phyloP scores from a whole-genome alignment of 1,140 invertebrate species.

The Drosophila insularis region DNA sequence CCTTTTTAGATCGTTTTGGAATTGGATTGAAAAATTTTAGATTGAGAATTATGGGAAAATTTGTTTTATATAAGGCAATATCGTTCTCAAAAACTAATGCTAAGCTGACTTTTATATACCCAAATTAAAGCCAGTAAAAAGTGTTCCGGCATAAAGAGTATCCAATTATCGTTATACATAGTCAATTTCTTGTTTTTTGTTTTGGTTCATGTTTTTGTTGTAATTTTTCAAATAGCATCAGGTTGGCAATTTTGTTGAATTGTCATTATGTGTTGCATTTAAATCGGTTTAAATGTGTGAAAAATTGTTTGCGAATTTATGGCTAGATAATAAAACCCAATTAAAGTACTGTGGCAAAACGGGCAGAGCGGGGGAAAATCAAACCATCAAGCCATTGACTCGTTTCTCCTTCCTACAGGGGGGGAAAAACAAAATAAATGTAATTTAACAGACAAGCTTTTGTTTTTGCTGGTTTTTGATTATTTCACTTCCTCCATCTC shows the following conservation, averaged over 20 bases:
- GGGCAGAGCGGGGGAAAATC: not conserved
- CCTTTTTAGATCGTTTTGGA: not conserved
- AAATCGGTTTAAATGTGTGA: conserved; percentile 57
- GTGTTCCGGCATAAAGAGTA: not conserved
- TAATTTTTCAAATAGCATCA: conserved; percentile 9
- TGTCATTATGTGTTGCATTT: conserved; percentile 56
- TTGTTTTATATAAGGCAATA: too few species aligned
- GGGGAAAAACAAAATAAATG: not conserved
- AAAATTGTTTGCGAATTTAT: conserved; percentile 38
- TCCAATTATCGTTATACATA: not conserved
- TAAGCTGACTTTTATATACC: too few species aligned
- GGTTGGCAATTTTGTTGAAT: conserved; percentile 13
- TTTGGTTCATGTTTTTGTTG: not conserved
- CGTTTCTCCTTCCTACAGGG: not conserved
- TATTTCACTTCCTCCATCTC: not conserved
- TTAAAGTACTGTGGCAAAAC: conserved; percentile 6
- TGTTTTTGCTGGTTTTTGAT: conserved; percentile 8
- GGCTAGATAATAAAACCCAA: conserved; percentile 47
- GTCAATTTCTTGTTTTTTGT: not conserved
- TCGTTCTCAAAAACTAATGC: too few species aligned
- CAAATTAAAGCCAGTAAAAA: too few species aligned
- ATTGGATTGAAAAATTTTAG: not conserved
- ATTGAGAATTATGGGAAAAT: too few species aligned
- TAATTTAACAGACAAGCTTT: conserved; percentile 9
- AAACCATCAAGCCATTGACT: not conserved